Evolutionary conservation across 2,888 invertebrate genomes (phyloP), one percentile per base, ranked within the genome.

Genomic region (Ctena decussata): DNA sequence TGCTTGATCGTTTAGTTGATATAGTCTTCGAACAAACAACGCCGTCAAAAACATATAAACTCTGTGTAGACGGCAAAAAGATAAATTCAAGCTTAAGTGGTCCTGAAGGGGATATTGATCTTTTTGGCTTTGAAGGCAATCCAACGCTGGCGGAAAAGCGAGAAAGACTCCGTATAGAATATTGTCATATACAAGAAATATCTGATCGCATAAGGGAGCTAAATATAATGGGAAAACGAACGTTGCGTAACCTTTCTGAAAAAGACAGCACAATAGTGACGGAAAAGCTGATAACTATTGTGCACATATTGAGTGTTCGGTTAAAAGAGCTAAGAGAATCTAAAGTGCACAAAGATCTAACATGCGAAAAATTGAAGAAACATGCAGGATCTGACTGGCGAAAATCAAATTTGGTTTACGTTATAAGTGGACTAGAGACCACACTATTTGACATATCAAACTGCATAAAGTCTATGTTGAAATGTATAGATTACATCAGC

Each of bases 321-420:
- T 8, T 53, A 5, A 53, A 53, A 53, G 53, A 53, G 53, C n/a
- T 53, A 21, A 8, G 53, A 21, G 24, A 53, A 53, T n/a, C 24
- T 3, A 32, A 24, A 69, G 32, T 30, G 3, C 15, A 69, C 27
- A 69, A 73, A 49, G 65, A 80, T 12, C 8, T 32, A 0, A 5
- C 37, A 37, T 18, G 39, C 18, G 65, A 60, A 15, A 57, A 69
- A 30, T n/a, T 80, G 0, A 75, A 69, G 30, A 69, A 69, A 53
- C 0, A 46, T 6, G 39, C 5, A 8, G 80, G 75, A 2, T 15
- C 37, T 8, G 80, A 80, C 32, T 80, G 80, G 80, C 24, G 70
- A 24, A 46, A 75, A 27, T 69, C 75, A 21, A 80, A 75, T 15
- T 76, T 69, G 27, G 46, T 76, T 0, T 80, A 60, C 57, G 80